Evolutionary conservation across 2,113 vertebrate species (phyloP), one percentile per base, ranked within the genome.

Genomic region (Pontoporia blainvillei): DNA sequence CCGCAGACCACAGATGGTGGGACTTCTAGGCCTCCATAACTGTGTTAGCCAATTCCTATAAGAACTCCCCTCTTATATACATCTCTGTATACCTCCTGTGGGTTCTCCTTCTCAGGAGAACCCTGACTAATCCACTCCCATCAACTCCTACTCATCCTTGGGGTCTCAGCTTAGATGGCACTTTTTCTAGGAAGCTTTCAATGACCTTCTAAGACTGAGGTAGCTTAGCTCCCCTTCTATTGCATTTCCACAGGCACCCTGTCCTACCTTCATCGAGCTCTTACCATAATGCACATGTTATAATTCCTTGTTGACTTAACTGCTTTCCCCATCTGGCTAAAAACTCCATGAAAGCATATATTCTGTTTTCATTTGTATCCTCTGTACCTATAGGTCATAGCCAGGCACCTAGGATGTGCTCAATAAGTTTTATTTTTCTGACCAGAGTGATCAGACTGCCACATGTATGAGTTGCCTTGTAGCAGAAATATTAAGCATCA

Each of bases 401-500:
- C 49, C 73, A 61, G 67, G n/a, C 12, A 64, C 4, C 44, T 25
- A 72, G 67, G 57, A 88, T 49, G 8, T 66, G 54, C 34, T 72
- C 88, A 88, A 13, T 62, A 87, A 90, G 57, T 62, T 72, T 61
- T 92, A 34, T 73, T 86, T 89, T 93, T 62, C 57, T 82, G n/a
- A 82, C 46, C 52, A 27, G 64, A 87, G 59, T 59, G 62, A 72
- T 73, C 66, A 83, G 82, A 83, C 41, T 88, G 86, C 10, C 91
- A 78, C 67, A 75, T n/a, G 14, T 61, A 54, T 76, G 94, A 93
- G 14, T 92, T 29, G 27, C 5, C n/a, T 87, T 87, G 86, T 72
- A 92, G 39, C 39, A 96, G 92, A 71, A 88, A 90, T 62, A 94
- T 67, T 31, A 76, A 96, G 69, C 72, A 85, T 94, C 39, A 31